These are phyloP conservation scores for Luidia sarsii DNA, from an alignment of 53 echinoderm and acorn worm genomes.

Conservation along the genomic window DNA sequence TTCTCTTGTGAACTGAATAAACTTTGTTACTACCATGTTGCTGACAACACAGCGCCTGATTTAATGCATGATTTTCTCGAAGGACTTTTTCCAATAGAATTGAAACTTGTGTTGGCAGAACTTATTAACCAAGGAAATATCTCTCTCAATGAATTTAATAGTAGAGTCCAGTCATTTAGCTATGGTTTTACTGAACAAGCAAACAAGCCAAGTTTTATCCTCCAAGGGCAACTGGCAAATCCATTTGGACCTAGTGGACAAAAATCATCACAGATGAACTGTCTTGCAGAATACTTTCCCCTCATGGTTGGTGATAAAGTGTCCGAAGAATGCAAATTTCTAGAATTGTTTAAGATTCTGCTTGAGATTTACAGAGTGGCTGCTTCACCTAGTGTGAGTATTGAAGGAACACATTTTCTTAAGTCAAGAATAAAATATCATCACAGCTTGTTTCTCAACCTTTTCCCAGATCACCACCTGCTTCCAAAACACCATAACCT, in stretches of 20 bases:
- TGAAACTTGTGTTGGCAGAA: conserved; percentile 47
- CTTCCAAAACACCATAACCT: conserved; percentile 64
- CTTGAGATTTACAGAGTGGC: conserved; percentile 47
- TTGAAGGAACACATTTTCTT: conserved; percentile 29
- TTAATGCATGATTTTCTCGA: conserved; percentile 71
- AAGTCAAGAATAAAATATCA: conserved; percentile 47
- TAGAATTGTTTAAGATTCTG: conserved; percentile 33
- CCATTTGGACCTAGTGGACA: conserved; percentile 60
- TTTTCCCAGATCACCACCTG: conserved; percentile 55
- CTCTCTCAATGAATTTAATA: conserved; percentile 41
- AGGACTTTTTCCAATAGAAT: conserved; percentile 55
- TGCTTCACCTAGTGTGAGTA: conserved; percentile 45
- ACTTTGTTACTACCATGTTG: conserved; percentile 46
- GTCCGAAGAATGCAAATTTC: conserved; percentile 1
- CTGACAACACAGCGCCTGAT: conserved; percentile 41
- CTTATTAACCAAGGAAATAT: conserved; percentile 28
- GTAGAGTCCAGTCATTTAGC: conserved; percentile 37
- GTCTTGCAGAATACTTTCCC: conserved; percentile 24
- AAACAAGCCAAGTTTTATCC: conserved; percentile 52
- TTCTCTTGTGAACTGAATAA: conserved; percentile 28
- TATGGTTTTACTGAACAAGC: conserved; percentile 48
- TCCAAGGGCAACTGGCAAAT: conserved; percentile 30
- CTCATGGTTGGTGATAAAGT: conserved; percentile 66
- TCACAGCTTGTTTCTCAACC: conserved; percentile 45
- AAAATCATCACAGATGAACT: conserved; percentile 60